Evolutionary conservation across 2,797 vertebrate species (phyloP).

Genomic region (Periparus ater): DNA sequence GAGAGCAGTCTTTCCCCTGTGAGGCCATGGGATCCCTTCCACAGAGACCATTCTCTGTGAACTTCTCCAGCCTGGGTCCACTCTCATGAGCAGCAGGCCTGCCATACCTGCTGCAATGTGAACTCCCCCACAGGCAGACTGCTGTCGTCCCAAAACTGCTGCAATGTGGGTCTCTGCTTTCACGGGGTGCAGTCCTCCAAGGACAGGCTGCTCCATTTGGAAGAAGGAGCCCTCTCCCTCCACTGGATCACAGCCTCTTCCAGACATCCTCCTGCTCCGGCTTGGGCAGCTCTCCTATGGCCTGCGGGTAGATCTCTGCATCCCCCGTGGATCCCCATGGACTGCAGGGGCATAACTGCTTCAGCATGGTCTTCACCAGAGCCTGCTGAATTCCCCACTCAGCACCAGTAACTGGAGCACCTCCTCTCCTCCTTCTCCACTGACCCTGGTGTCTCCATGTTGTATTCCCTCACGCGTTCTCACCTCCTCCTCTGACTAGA

Average conservation of each 20-base stretch:
- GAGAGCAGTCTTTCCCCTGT: background rate
- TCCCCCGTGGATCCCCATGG: too few relatives aligned
- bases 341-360: background rate
- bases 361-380: too few relatives aligned
- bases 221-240: background rate
- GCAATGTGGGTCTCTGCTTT: rapidly evolving
- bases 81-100: too few relatives aligned
- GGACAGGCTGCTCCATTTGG: background rate
- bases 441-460: background rate
- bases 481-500: background rate
- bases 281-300: too few relatives aligned
- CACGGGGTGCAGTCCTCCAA: background rate
- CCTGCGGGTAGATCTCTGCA: too few relatives aligned
- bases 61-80: too few relatives aligned
- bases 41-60: background rate
- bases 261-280: background rate
- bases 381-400: background rate
- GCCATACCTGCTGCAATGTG: background rate
- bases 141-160: background rate
- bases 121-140: too few relatives aligned
- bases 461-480: background rate
- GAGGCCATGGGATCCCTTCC: too few relatives aligned
- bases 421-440: background rate
- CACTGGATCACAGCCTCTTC: background rate
- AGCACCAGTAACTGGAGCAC: rapidly evolving